Evolutionary conservation across 1,140 invertebrate species (phyloP).

Genomic region (Cyrtorhinus lividipennis): DNA sequence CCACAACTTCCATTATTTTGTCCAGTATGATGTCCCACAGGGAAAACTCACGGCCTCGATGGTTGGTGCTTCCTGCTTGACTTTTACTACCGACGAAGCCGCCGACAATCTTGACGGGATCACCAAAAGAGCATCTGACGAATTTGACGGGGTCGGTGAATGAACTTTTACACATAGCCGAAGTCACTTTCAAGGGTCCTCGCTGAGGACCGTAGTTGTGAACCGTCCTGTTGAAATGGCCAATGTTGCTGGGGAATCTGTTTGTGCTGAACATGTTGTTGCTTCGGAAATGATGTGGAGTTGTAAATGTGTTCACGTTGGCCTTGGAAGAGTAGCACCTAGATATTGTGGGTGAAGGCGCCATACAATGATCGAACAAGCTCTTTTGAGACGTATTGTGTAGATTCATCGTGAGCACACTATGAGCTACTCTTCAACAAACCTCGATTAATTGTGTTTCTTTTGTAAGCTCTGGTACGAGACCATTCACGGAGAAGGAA

Average conservation of each 20-base stretch:
- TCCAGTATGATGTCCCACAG: constrained; percentile 17
- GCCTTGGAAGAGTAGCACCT: constrained; percentile 8
- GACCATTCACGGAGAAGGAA: not conserved
- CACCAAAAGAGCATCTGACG: no score
- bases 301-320: not conserved
- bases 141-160: not conserved
- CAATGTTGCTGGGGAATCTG: not conserved
- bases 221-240: not conserved
- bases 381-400: not conserved
- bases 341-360: not conserved
- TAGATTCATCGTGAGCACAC: not conserved
- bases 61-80: constrained; percentile 10
- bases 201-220: not conserved
- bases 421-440: no score
- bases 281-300: not conserved
- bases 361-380: not conserved
- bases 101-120: constrained; percentile 14
- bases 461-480: no score
- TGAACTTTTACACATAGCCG: not conserved
- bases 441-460: not conserved
- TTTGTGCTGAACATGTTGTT: not conserved
- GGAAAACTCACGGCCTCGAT: not conserved
- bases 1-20: constrained; percentile 15
- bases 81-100: constrained; percentile 24
- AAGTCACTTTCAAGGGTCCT: not conserved